Percentiles rank a stretch among this genome's conserved stretches.
Evolutionary conservation across 1,140 invertebrate genomes (phyloP).

Genomic region (Mactra quadrangularis): DNA sequence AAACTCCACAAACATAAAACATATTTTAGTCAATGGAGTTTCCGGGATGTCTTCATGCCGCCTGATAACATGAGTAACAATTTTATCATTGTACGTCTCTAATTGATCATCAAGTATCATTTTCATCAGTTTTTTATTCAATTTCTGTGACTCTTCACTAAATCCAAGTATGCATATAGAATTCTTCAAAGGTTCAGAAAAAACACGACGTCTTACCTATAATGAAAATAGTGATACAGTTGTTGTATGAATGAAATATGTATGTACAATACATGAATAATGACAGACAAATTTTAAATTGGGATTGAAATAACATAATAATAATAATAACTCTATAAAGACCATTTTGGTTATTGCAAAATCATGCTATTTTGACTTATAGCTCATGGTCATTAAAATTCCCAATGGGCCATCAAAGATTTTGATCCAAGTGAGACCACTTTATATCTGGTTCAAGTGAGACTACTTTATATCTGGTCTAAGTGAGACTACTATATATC

Average conservation of each 20-base stretch:
- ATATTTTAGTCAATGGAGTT: neutral
- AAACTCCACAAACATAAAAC: slow-evolving; percentile 31
- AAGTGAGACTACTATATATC: no score
- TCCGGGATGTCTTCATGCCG: slow-evolving; percentile 5
- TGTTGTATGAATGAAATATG: slow-evolving; percentile 4
- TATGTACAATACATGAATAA: no score
- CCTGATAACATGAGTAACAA: neutral
- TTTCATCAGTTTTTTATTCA: neutral
- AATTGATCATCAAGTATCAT: neutral
- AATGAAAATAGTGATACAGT: neutral
- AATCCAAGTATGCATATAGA: neutral
- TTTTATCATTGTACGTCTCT: neutral
- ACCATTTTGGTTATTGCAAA: no score
- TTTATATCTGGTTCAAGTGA: no score
- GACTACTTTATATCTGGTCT: no score
- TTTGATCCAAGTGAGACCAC: no score
- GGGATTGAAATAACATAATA: no score
- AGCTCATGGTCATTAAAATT: no score
- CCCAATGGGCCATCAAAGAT: no score
- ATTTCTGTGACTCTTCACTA: slow-evolving; percentile 18
- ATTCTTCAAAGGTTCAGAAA: neutral
- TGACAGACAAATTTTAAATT: no score
- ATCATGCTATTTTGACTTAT: no score
- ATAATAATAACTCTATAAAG: no score
- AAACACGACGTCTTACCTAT: neutral